phyloP scores from a whole-genome alignment of 2,113 vertebrate genomes.

The Etia nguti region DNA sequence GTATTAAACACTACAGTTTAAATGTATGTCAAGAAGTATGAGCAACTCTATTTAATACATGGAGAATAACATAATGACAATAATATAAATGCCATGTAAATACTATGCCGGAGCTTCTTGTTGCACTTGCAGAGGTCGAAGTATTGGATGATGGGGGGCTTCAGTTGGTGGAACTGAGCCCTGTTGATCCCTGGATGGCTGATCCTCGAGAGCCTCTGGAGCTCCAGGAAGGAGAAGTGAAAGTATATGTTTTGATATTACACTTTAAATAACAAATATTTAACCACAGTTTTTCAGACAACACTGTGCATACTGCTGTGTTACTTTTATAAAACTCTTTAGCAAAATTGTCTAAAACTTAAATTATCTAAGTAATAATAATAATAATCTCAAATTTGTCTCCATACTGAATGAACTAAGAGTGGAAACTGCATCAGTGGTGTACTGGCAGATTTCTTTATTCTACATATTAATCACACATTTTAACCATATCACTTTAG shows the following conservation, averaged over 20 bases:
- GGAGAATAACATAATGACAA: background rate
- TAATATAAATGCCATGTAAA: background rate
- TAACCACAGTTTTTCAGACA: background rate
- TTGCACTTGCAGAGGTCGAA: conserved; percentile 60
- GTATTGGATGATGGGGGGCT: conserved; percentile 60
- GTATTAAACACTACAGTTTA: background rate
- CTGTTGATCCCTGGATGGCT: conserved; percentile 75
- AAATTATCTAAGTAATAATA: background rate
- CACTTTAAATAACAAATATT: background rate
- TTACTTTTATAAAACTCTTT: background rate
- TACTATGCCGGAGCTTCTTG: background rate
- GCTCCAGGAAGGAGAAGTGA: conserved; percentile 72
- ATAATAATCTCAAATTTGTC: background rate
- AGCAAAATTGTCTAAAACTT: background rate
- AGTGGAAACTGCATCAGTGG: background rate
- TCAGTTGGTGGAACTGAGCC: conserved; percentile 71
- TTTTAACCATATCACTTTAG: too few relatives aligned
- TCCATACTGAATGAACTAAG: background rate
- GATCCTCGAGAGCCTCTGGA: conserved; percentile 62
- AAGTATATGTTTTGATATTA: conserved; percentile 46
- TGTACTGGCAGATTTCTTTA: too few relatives aligned
- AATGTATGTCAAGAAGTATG: background rate
- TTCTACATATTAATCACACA: too few relatives aligned
- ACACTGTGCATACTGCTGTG: background rate
- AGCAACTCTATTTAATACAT: background rate